Conservation (phyloP, 1,140 invertebrate genomes). For the Drosophila cardini region DNA sequence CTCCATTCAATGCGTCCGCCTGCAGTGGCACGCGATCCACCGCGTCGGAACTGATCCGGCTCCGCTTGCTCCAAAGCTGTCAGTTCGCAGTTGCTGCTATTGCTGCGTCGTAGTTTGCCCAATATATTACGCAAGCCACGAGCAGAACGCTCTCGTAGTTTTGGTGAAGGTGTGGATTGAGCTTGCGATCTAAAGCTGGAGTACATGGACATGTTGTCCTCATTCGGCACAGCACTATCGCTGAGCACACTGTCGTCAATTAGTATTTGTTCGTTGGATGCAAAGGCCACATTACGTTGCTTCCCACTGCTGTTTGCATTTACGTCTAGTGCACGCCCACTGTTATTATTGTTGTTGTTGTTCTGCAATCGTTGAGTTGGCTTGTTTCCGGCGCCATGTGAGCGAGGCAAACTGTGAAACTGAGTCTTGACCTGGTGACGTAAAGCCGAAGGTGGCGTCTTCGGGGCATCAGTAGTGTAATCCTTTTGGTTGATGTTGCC, state of each 20-base stretch:
- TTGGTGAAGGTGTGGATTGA: conserved; percentile 87
- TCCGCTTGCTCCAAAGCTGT: conserved; percentile 86
- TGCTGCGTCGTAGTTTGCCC: conserved; percentile 88
- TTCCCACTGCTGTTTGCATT: conserved; percentile 82
- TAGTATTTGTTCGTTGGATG: conserved; percentile 89
- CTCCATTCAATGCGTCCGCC: conserved; percentile 91
- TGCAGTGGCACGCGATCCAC: conserved; percentile 91
- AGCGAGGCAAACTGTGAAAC: conserved; percentile 92
- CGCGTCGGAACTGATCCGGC: conserved; percentile 88
- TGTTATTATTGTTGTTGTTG: conserved; percentile 68
- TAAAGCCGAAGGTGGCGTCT: conserved; percentile 90
- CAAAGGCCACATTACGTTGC: conserved; percentile 85
- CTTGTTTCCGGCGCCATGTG: conserved; percentile 85
- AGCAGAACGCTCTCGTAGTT: conserved; percentile 81
- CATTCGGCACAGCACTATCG: conserved; percentile 32
- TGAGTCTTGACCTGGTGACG: conserved; percentile 89
- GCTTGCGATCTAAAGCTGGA: conserved; percentile 84
- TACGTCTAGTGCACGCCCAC: conserved; percentile 67
- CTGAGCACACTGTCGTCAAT: conserved; percentile 84
- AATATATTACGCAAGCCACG: conserved; percentile 89
- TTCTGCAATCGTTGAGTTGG: conserved; percentile 43
- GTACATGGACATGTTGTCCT: conserved; percentile 68
- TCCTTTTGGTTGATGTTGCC: conserved; percentile 71
- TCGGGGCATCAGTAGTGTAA: conserved; percentile 61
- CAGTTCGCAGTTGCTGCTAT: conserved; percentile 86